A percentile compares a stretch with the other conserved stretches of the same genome.
Evolutionary conservation across 1,140 invertebrate genomes (phyloP).

Genomic region (Platyscapa corneri): DNA sequence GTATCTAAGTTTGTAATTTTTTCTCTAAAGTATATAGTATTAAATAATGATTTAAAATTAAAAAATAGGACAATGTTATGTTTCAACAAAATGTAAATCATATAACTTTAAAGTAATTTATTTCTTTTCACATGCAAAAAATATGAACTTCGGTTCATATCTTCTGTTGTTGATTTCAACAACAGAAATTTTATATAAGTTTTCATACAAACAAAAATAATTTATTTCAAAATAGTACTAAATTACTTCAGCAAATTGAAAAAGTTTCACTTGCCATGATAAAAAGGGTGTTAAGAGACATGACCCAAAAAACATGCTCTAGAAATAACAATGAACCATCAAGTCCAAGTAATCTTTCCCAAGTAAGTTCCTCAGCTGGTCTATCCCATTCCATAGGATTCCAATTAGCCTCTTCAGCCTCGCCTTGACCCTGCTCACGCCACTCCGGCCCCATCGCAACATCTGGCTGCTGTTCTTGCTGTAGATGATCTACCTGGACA

Average conservation of each 20-base stretch:
- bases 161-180: no score
- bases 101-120: no score
- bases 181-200: no score
- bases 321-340: constrained; percentile 98
- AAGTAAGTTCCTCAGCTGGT: constrained; percentile 97
- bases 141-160: no score
- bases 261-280: constrained; percentile 78
- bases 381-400: constrained; percentile 99
- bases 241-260: background rate
- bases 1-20: no score
- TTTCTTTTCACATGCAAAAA: no score
- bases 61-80: no score
- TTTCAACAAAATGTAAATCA: no score
- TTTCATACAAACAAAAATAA: background rate
- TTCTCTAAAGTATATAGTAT: no score
- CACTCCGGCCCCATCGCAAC: constrained; percentile 67
- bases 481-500: background rate
- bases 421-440: constrained; percentile 75
- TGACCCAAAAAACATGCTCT: constrained; percentile 99
- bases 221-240: background rate
- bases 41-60: no score
- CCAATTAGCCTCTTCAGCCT: constrained; percentile 93
- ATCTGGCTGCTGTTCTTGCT: constrained; percentile 50
- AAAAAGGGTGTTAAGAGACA: constrained; percentile 96
- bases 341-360: constrained; percentile 95